phyloP scores from a whole-genome alignment of 1,140 invertebrate genomes.

The Drosophila nigromelanica region DNA sequence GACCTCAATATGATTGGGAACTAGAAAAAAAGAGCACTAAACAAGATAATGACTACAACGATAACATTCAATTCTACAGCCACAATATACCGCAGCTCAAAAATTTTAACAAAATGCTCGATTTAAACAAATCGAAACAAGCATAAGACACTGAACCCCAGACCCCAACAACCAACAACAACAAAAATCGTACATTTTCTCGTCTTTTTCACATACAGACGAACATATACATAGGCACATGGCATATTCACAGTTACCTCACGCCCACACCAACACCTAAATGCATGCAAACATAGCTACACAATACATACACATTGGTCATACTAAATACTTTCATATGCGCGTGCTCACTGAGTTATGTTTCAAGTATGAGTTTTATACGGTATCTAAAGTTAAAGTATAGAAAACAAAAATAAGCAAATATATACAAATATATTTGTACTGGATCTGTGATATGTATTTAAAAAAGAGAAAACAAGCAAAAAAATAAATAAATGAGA shows the following conservation, averaged over 20 bases:
- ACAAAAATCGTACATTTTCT: conserved; percentile 60
- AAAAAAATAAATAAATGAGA: conserved; percentile 31
- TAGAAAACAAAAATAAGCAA: conserved; percentile 61
- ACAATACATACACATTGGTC: conserved; percentile 48
- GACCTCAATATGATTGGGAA: conserved; percentile 12
- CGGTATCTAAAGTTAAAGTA: conserved; percentile 68
- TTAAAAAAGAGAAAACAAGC: conserved; percentile 47
- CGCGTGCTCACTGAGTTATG: conserved; percentile 77
- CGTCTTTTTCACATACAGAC: conserved; percentile 35
- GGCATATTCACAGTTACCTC: conserved; percentile 31
- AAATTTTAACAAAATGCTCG: conserved; percentile 25
- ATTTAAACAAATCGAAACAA: conserved; percentile 66
- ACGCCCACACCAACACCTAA: conserved; percentile 4
- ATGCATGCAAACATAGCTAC: conserved; percentile 37
- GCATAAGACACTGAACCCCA: conserved; percentile 64
- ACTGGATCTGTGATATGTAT: conserved; percentile 84
- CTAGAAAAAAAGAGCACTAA: conserved; percentile 19
- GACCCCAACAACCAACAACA: conserved; percentile 43
- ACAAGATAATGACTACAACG: conserved; percentile 52
- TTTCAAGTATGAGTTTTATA: conserved; percentile 73
- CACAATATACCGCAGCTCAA: conserved; percentile 25
- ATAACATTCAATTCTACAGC: conserved; percentile 27
- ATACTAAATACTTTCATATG: conserved; percentile 49
- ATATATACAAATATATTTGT: conserved; percentile 73
- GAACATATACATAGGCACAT: conserved; percentile 28